Conservation (phyloP, 2,797 vertebrate species). For the Coregonus ussuriensis region DNA sequence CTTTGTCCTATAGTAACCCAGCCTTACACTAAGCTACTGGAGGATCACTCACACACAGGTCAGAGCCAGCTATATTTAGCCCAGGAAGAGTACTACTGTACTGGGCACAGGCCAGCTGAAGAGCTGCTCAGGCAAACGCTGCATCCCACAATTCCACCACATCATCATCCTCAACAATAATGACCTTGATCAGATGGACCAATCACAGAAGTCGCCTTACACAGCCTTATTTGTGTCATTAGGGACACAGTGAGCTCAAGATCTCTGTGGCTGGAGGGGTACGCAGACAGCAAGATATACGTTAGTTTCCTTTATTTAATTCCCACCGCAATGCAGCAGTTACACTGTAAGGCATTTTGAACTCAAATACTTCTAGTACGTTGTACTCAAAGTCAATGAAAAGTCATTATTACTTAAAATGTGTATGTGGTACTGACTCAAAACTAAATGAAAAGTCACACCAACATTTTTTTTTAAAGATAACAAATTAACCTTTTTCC, state of each 20-base stretch:
- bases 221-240: not conserved
- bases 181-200: not conserved
- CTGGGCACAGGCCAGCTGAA: not conserved
- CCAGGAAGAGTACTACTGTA: not conserved
- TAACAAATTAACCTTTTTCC: too few relatives aligned
- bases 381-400: too few relatives aligned
- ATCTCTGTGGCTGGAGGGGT: not conserved
- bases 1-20: conserved; percentile 11
- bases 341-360: not conserved
- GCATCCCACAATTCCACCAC: conserved; percentile 1
- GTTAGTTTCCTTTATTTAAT: not conserved
- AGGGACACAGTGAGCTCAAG: not conserved
- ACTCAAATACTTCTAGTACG: too few relatives aligned
- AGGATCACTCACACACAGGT: not conserved
- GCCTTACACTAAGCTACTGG: not conserved
- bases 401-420: too few relatives aligned
- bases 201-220: conserved; percentile 9
- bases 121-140: not conserved
- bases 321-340: not conserved
- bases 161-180: conserved; percentile 5
- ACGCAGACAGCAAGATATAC: not conserved
- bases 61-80: conserved; percentile 4
- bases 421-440: too few relatives aligned
- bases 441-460: too few relatives aligned
- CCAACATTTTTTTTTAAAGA: too few relatives aligned